Conservation (phyloP, 37 sponge, comb jelly and placozoan species). For the Petrosia ficiformis region DNA sequence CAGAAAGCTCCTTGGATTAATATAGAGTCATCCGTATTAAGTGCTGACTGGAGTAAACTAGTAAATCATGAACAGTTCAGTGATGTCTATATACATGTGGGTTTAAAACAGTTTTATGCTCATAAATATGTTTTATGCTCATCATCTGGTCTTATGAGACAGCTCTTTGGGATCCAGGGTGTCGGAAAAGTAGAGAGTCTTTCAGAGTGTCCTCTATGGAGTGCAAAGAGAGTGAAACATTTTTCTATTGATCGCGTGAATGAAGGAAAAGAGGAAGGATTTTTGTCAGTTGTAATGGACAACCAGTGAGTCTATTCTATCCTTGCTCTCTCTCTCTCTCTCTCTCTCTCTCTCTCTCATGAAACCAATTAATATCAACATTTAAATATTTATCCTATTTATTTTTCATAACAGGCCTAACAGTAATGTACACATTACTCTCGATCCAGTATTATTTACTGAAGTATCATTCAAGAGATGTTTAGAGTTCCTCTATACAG, state of each 20-base stretch:
- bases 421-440: slow-evolving; percentile 24
- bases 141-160: slow-evolving; percentile 64
- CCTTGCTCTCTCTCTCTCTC: not conserved
- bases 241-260: slow-evolving; percentile 25
- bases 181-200: not conserved
- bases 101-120: slow-evolving; percentile 24
- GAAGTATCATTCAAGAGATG: slow-evolving; percentile 39
- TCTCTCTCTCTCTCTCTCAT: too few relatives aligned
- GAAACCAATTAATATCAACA: not conserved
- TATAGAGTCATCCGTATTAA: slow-evolving; percentile 47
- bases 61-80: slow-evolving; percentile 22
- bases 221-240: slow-evolving; percentile 26
- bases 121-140: slow-evolving; percentile 64
- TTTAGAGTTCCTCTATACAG: slow-evolving; percentile 83
- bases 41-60: slow-evolving; percentile 49
- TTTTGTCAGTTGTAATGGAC: slow-evolving; percentile 45
- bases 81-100: slow-evolving; percentile 58
- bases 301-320: not conserved
- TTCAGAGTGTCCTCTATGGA: slow-evolving; percentile 42
- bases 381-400: not conserved
- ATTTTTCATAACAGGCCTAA: not conserved
- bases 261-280: slow-evolving; percentile 47
- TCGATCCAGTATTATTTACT: slow-evolving; percentile 44
- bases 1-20: slow-evolving; percentile 82
- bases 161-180: slow-evolving; percentile 41